Conservation (phyloP, 2,113 vertebrate species). For the Perca schrenkii region DNA sequence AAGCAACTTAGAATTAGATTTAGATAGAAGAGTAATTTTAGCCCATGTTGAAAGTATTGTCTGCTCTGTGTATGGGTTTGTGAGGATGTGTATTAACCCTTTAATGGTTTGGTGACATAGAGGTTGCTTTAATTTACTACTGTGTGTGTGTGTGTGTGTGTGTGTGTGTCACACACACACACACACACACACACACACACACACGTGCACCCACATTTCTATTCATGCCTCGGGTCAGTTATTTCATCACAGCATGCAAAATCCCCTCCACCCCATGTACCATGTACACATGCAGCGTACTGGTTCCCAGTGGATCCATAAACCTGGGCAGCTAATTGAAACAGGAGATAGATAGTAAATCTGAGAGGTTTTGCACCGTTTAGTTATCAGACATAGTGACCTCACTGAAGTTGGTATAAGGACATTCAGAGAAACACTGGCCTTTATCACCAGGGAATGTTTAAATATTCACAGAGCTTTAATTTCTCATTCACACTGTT, state of each 20-base stretch:
- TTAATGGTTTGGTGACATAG: slow-evolving; percentile 69
- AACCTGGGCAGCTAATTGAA: slow-evolving; percentile 66
- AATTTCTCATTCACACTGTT: slow-evolving; percentile 17
- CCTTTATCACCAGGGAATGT: slow-evolving; percentile 4
- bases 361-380: background rate
- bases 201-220: slow-evolving; percentile 41
- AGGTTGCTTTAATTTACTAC: slow-evolving; percentile 80
- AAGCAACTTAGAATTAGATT: background rate
- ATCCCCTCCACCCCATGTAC: background rate
- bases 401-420: background rate
- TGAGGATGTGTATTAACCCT: slow-evolving; percentile 10
- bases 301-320: slow-evolving; percentile 61
- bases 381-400: slow-evolving; percentile 20
- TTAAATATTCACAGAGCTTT: slow-evolving; percentile 22
- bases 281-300: background rate
- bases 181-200: slow-evolving; percentile 9
- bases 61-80: background rate
- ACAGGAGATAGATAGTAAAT: slow-evolving; percentile 47
- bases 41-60: slow-evolving; percentile 8
- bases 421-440: background rate
- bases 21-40: background rate
- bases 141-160: background rate
- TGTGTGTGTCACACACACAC: too few relatives aligned
- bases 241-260: slow-evolving; percentile 49
- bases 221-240: slow-evolving; percentile 70